Percentiles rank a stretch among this genome's conserved stretches.
These are phyloP conservation scores for Arnoldichthys spilopterus DNA, from an alignment of 2,797 vertebrate genomes.

Conservation along the genomic window DNA sequence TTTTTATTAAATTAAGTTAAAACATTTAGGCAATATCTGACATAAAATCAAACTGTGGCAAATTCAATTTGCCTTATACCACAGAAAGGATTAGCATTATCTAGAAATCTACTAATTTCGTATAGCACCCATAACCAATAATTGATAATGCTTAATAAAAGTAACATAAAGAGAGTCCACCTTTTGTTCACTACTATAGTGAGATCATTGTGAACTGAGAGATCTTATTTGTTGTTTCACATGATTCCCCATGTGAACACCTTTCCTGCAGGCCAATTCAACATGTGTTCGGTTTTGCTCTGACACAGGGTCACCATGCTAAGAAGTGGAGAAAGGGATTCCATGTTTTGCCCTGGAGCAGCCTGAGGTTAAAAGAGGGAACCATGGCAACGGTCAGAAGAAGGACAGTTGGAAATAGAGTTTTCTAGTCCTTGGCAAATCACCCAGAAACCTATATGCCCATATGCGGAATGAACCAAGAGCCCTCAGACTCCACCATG, in stretches of 20 bases:
- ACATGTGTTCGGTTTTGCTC: too few species aligned
- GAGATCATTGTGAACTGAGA: too few species aligned
- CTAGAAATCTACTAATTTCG: too few species aligned
- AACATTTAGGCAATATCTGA: too few species aligned
- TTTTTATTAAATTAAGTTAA: too few species aligned
- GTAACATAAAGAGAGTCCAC: too few species aligned
- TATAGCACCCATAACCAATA: too few species aligned
- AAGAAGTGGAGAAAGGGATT: background rate
- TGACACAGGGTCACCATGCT: background rate
- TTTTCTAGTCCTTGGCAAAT: background rate
- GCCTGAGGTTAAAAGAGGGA: background rate
- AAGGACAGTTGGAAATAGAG: background rate
- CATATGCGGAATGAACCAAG: background rate
- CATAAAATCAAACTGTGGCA: too few species aligned
- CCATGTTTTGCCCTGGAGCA: background rate
- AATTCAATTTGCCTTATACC: too few species aligned
- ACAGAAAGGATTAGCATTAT: too few species aligned
- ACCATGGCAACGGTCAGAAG: constrained; percentile 8
- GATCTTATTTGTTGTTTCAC: background rate
- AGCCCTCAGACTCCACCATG: background rate
- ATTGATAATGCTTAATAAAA: too few species aligned
- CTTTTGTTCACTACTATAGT: background rate
- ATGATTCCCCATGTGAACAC: background rate
- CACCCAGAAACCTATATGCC: background rate
- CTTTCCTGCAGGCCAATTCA: background rate